phyloP scores from a whole-genome alignment of 2,113 vertebrate genomes.

The Lepidothrix coronata region DNA sequence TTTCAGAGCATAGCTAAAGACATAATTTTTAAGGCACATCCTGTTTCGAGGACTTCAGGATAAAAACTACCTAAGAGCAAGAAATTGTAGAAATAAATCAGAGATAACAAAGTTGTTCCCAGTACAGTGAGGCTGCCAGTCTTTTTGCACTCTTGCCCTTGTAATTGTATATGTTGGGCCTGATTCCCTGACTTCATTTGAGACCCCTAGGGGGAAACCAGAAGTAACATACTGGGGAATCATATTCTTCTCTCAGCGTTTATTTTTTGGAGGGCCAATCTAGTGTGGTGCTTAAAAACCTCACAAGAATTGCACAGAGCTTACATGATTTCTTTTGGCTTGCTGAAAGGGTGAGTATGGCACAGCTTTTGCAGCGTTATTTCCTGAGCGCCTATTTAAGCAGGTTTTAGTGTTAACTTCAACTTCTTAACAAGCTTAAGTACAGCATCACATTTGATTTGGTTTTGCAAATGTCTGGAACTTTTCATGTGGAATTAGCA shows the following conservation, averaged over 20 bases:
- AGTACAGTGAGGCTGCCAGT: background rate
- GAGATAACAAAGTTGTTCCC: background rate
- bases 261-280: background rate
- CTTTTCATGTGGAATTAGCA: conserved; percentile 59
- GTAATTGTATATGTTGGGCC: background rate
- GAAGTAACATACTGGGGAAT: background rate
- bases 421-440: conserved; percentile 32
- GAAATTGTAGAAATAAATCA: background rate
- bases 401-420: conserved; percentile 34
- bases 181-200: background rate
- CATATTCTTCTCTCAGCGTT: background rate
- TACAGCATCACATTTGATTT: background rate
- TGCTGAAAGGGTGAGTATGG: background rate
- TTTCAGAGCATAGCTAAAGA: background rate
- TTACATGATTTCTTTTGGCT: background rate
- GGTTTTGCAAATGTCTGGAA: background rate
- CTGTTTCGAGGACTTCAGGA: background rate
- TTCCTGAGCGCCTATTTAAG: conserved; percentile 1
- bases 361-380: background rate
- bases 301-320: background rate
- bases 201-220: background rate
- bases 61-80: background rate
- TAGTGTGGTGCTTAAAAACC: background rate
- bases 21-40: background rate
- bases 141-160: background rate